Base-by-base conservation (phyloP, 2,888 invertebrate species). In the Drosophila macrospina region DNA sequence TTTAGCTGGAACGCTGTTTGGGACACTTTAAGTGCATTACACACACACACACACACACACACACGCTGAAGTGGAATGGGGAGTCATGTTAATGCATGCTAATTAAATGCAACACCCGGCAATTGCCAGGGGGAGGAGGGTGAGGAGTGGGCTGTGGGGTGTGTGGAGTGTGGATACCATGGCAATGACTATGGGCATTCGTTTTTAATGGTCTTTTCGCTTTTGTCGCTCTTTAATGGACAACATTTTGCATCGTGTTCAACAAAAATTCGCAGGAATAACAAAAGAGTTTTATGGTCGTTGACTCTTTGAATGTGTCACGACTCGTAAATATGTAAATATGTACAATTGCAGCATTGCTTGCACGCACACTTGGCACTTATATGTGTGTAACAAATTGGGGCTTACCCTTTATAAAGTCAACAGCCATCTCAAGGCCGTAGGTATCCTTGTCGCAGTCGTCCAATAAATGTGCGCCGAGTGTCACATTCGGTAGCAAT, bases 391-490 rank as follows among this genome's bases (percentile, higher is more conserved):
- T 15, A 44, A 54, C 20, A 15, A 26, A 15, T 0, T 15, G 15
- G 0, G 16, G 91, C 94, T 93, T 93, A 98, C 98, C 98, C 96
- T 98, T 97, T 72, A 98, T 98, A 91, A 98, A 98, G 92, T 98
- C 98, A 13, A 98, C 97, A 13, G 98, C 97, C 95, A 98, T 98
- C 91, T 98, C 98, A 76, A 98, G 93, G 0, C 98, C 98, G 89
- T 98, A 98, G 0, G 98, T 98, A 91, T 98, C 98, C 92, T 97
- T 97, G 93, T 98, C 98, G 92, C 98, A 98, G 92, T 98, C 98
- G 90, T 98, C 98, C 72, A 98, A 93, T 55, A 98, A 95, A 90
- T 98, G 96, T 8, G 97, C 97, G 37, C 98, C 98, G 10, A 98
- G 93, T 5, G 93, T 95, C 55, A 98, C 95, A 54, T 96, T 96